A percentile compares a stretch with the other conserved stretches of the same genome.
Conservation (phyloP, 1,140 invertebrate species). For the Ceratosolen solmsi region DNA sequence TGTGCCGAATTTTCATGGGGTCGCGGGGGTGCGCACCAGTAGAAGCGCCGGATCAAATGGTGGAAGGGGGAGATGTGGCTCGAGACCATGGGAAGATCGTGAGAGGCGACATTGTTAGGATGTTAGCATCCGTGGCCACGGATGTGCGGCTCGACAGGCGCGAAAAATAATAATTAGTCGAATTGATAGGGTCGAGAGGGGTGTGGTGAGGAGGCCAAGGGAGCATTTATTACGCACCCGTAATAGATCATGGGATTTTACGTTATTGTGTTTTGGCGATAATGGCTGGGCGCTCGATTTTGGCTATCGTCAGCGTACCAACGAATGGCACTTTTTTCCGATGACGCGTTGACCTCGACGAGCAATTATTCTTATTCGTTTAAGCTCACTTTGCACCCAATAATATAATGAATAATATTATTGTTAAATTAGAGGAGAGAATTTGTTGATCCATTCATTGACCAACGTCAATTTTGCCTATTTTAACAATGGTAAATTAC, state of each 20-base stretch:
- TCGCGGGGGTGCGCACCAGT: slow-evolving; percentile 68
- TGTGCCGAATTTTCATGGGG: slow-evolving; percentile 67
- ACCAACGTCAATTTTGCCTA: too few species aligned
- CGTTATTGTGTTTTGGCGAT: not conserved
- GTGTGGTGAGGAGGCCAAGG: not conserved
- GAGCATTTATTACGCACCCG: not conserved
- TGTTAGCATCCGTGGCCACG: not conserved
- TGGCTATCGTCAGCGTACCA: too few species aligned
- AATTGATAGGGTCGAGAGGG: slow-evolving; percentile 6
- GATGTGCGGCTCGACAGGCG: slow-evolving; percentile 37
- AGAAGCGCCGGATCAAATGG: slow-evolving; percentile 59
- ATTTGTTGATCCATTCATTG: too few species aligned
- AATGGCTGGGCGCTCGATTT: too few species aligned
- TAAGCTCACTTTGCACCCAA: too few species aligned
- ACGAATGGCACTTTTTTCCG: too few species aligned
- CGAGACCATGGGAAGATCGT: slow-evolving; percentile 44
- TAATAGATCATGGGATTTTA: not conserved
- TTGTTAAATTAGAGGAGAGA: too few species aligned
- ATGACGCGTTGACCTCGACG: too few species aligned
- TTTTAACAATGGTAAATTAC: too few species aligned
- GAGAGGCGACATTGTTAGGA: slow-evolving; percentile 3
- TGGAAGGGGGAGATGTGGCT: slow-evolving; percentile 33
- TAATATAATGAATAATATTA: too few species aligned
- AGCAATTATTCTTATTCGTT: too few species aligned
- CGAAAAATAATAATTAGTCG: slow-evolving; percentile 39